A percentile compares a stretch with the other conserved stretches of the same genome.
These are phyloP conservation scores for Heteronetta atricapilla DNA, from an alignment of 2,113 vertebrate species.

Conservation along the genomic window DNA sequence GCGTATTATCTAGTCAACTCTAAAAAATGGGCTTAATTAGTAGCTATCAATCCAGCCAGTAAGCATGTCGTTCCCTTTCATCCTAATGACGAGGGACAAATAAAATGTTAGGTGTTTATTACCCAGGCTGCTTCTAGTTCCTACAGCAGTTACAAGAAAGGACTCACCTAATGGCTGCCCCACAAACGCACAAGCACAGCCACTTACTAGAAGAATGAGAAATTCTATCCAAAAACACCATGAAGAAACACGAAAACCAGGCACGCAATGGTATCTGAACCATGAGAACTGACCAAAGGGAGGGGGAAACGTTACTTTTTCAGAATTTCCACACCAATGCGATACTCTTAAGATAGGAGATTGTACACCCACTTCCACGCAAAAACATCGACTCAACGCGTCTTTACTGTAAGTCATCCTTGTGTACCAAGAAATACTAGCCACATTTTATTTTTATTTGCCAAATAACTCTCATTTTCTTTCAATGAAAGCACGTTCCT, in stretches of 20 bases:
- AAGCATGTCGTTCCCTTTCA: constrained; percentile 31
- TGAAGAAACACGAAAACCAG: neutral
- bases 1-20: constrained; percentile 23
- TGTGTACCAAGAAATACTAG: neutral
- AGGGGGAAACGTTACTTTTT: neutral
- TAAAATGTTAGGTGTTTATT: constrained; percentile 23
- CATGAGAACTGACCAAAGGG: neutral
- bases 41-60: neutral
- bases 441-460: neutral
- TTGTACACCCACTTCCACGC: neutral
- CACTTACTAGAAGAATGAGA: neutral
- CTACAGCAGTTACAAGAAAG: neutral
- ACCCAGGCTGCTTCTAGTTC: neutral
- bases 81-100: neutral
- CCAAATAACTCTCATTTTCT: neutral
- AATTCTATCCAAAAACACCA: neutral
- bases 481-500: neutral
- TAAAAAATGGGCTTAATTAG: constrained; percentile 48
- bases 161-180: neutral
- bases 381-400: neutral
- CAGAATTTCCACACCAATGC: neutral
- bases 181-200: neutral
- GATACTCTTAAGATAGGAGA: neutral
- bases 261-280: neutral
- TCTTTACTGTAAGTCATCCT: neutral